Base-by-base conservation (phyloP, 2,113 vertebrate species). In the Sinocyclocheilus anshuiensis region DNA sequence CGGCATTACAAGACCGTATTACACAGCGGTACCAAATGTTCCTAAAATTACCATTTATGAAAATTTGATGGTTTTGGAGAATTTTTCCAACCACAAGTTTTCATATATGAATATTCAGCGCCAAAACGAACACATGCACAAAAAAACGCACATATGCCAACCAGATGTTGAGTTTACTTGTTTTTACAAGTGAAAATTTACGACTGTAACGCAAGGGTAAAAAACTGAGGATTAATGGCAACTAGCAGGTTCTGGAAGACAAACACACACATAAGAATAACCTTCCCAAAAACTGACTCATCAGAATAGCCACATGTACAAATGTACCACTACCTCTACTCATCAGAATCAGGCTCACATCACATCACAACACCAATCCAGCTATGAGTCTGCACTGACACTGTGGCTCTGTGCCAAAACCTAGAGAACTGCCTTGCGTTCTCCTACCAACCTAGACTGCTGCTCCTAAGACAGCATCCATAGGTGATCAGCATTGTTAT, bases 91-190 rank as follows among this genome's bases (percentile, higher is more conserved):
- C 55, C 78, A 15, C 81, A 71, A 45, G 81, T 29, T 77, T 33
- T 81, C 6, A 36, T 61, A 69, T 86, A 83, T 63, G 59, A 69
- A 87, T 86, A 87, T 78, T 71, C 36, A 59, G 36, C 2, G 48
- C 57, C 26, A 65, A 86, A 59, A 77, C 12, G 71, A 36, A 84
- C n/a, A 83, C 2, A 61, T 24, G 59, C 16, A 74, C 29, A 53
- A 39, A 55, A 29, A 79, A 10, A 81, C 2, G 39, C 78, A 50
- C 85, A 85, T 45, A 57, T 87, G 85, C 69, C 29, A 50, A 16
- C 59, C 89, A 90, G 87, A 90, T 90, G 89, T 69, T 55, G 16
- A 50, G 87, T 55, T 57, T 79, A 57, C 87, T 80, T 53, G 55
- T 84, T 83, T 20, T 76, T 57, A 48, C 26, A 48, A 81, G 57